phyloP scores from a whole-genome alignment of 2,797 vertebrate genomes.

The Centropyge bicolor region DNA sequence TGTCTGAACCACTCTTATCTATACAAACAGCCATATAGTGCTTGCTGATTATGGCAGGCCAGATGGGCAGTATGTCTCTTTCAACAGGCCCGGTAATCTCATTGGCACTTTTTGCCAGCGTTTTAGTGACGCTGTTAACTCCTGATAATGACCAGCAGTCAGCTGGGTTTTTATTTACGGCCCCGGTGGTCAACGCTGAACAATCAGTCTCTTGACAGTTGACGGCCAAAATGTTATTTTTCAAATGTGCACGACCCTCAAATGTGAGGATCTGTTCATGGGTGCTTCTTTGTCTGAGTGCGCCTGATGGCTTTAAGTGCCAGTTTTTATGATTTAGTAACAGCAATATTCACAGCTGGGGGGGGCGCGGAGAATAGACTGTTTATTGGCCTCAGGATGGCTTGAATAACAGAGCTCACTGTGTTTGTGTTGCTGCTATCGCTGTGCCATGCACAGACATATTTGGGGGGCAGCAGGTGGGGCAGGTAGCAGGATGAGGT shows the following conservation, averaged over 20 bases:
- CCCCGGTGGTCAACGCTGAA: slow-evolving; percentile 30
- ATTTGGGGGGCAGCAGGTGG: slow-evolving; percentile 10
- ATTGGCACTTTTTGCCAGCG: slow-evolving; percentile 28
- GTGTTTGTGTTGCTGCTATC: slow-evolving; percentile 59
- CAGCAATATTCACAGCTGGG: slow-evolving; percentile 54
- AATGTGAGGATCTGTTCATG: slow-evolving; percentile 9
- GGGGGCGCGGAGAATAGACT: slow-evolving; percentile 17
- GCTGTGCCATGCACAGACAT: slow-evolving; percentile 38
- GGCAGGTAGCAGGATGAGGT: slow-evolving; percentile 1
- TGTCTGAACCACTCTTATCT: slow-evolving; percentile 47
- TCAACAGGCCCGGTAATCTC: slow-evolving; percentile 47
- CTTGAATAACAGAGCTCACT: slow-evolving; percentile 50
- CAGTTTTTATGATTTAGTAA: slow-evolving; percentile 63
- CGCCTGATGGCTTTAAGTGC: slow-evolving; percentile 44
- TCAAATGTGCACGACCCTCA: not conserved
- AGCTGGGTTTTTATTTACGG: slow-evolving; percentile 38
- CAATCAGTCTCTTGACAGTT: slow-evolving; percentile 40
- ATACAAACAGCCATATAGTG: slow-evolving; percentile 53
- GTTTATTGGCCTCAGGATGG: slow-evolving; percentile 49
- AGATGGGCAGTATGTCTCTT: slow-evolving; percentile 33
- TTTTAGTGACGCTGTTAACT: slow-evolving; percentile 46
- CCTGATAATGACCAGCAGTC: slow-evolving; percentile 45
- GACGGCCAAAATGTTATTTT: slow-evolving; percentile 1
- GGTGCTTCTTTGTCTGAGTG: slow-evolving; percentile 45
- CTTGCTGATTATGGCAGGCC: slow-evolving; percentile 52